Evolutionary conservation across 2,888 invertebrate species (phyloP).

Genomic region (Dermolepida albohirtum): DNA sequence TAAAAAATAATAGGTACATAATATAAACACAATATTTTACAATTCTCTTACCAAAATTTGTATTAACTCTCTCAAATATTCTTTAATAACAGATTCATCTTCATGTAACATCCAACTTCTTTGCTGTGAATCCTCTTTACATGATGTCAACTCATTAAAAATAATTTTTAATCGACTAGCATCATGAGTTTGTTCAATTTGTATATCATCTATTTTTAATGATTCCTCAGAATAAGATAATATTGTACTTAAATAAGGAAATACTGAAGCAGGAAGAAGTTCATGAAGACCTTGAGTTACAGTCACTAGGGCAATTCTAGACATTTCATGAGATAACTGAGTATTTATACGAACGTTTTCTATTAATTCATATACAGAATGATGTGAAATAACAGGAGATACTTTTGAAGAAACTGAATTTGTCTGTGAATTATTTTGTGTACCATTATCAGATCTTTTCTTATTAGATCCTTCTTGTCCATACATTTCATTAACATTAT

Average conservation of each 20-base stretch:
- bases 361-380: conserved; percentile 79
- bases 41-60: conserved; percentile 77
- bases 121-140: conserved; percentile 95
- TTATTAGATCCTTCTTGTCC: conserved; percentile 43
- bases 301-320: conserved; percentile 85
- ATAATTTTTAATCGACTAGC: conserved; percentile 85
- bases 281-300: conserved; percentile 72
- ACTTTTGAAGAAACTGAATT: conserved; percentile 47
- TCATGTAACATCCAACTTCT: conserved; percentile 96
- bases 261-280: conserved; percentile 71
- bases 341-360: conserved; percentile 86
- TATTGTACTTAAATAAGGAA: conserved; percentile 70
- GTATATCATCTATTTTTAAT: conserved; percentile 71
- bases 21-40: neutral
- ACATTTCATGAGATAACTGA: conserved; percentile 87
- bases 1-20: conserved; percentile 1
- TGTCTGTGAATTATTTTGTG: conserved; percentile 30
- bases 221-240: conserved; percentile 72
- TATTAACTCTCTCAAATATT: conserved; percentile 84
- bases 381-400: conserved; percentile 67
- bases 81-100: conserved; percentile 89
- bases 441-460: conserved; percentile 54
- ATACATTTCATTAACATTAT: conserved; percentile 55
- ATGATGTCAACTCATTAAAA: conserved; percentile 85
- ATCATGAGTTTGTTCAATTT: conserved; percentile 86